Evolutionary conservation across 2,797 vertebrate species (phyloP).

Genomic region (Coluber constrictor): DNA sequence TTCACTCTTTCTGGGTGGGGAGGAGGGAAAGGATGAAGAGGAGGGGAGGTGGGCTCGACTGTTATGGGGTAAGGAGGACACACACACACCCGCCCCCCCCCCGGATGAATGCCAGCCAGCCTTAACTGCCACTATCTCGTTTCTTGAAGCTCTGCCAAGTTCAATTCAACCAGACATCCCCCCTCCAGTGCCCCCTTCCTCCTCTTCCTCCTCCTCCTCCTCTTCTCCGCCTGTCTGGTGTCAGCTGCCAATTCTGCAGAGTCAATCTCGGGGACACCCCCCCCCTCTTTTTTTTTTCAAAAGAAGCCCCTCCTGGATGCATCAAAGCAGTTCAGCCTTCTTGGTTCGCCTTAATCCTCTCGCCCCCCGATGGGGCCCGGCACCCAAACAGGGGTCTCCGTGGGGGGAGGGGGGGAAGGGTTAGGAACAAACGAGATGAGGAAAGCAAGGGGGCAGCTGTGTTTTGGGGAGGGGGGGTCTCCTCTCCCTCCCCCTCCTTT

Average conservation of each 20-base stretch:
- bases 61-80: background rate
- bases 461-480: constrained; percentile 43
- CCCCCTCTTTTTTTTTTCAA: background rate
- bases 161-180: background rate
- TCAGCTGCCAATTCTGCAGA: constrained; percentile 21
- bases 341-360: constrained; percentile 71
- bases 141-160: background rate
- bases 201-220: no score
- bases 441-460: constrained; percentile 65
- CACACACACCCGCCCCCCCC: background rate
- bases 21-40: no score
- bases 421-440: constrained; percentile 45
- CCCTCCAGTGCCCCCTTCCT: rapidly evolving
- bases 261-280: background rate
- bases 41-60: rapidly evolving
- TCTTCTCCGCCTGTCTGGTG: background rate
- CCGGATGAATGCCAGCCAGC: background rate
- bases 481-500: constrained; percentile 24
- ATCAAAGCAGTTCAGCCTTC: constrained; percentile 54
- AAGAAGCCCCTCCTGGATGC: background rate
- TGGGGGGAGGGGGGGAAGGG: constrained; percentile 36
- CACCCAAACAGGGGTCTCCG: constrained; percentile 41
- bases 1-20: background rate
- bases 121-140: background rate
- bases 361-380: rapidly evolving